A percentile compares a stretch with the other conserved stretches of the same genome.
Evolutionary conservation across 2,888 invertebrate genomes (phyloP).

Genomic region (Caenorhabditis afra): DNA sequence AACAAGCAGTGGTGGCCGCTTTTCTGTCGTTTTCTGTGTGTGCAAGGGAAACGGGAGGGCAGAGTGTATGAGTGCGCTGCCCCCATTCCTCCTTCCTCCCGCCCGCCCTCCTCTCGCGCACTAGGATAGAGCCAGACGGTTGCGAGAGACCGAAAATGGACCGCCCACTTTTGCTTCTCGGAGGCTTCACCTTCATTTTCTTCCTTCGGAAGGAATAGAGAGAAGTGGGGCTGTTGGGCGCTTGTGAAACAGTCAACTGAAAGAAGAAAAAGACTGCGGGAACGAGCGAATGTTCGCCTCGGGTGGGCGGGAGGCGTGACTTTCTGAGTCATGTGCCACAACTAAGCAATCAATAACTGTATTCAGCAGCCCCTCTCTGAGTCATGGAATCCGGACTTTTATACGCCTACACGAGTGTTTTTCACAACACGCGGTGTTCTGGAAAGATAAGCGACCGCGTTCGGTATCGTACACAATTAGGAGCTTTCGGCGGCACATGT

Average conservation of each 20-base stretch:
- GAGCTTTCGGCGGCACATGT: too few species aligned
- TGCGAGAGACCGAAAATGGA: slow-evolving; percentile 48
- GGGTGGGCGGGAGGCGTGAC: not conserved
- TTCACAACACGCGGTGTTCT: too few species aligned
- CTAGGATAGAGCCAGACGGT: slow-evolving; percentile 57
- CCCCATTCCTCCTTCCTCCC: slow-evolving; percentile 41
- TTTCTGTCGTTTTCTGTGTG: slow-evolving; percentile 28
- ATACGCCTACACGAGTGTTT: too few species aligned
- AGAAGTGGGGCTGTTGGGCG: not conserved
- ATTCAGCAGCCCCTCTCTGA: too few species aligned
- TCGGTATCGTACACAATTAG: too few species aligned
- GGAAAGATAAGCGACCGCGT: too few species aligned
- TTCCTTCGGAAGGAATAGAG: slow-evolving; percentile 9
- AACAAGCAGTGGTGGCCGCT: slow-evolving; percentile 50
- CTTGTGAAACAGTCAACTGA: not conserved
- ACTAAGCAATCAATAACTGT: not conserved
- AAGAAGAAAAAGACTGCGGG: not conserved
- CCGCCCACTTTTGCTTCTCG: slow-evolving; percentile 34
- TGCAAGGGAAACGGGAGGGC: slow-evolving; percentile 36
- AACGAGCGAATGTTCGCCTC: too few species aligned
- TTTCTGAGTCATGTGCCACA: not conserved
- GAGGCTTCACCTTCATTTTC: not conserved
- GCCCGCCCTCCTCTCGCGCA: slow-evolving; percentile 54
- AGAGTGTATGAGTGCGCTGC: slow-evolving; percentile 56
- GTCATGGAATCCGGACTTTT: too few species aligned